Evolutionary conservation across 1,140 invertebrate genomes (phyloP), one percentile per base, ranked within the genome.

Genomic region (Atta colombica): DNA sequence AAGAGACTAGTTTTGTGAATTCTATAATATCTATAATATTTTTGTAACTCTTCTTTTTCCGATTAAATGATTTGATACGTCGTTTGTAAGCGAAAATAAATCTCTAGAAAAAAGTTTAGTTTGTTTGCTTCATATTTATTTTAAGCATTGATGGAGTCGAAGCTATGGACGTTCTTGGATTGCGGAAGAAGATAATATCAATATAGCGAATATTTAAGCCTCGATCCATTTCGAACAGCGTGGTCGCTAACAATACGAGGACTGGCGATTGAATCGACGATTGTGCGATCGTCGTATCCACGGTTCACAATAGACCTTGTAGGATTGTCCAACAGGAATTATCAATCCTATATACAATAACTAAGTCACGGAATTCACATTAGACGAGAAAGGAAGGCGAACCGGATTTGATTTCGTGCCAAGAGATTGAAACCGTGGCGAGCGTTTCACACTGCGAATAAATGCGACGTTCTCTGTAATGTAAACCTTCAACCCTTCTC

Each of bases 361-460:
- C 77, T 31, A 68, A 72, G 18, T 61, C 18, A 72, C 12, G 39
- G 2, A n/a, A 69, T 49, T 66, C 8, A 10, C 39, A 45, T 45
- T 53, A 69, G 66, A 69, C 2, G n/a, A 21, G 16, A 82, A 72
- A 31, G 16, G 49, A 45, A 25, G 21, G 39, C 25, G 18, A 60
- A 74, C 12, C 28, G 3, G 25, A 61, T 84, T 74, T 61, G 69
- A 84, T 84, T 74, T 84, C 55, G 45, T 49, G 68, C 39, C 68
- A 74, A 63, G 55, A 25, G 39, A 84, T 49, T 74, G 69, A 28
- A 49, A 61, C 31, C n/a, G 14, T 71, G 31, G 21, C 39, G 31
- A 74, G n/a, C 39, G 16, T 53, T 61, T 74, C 66, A 16, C 7
- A 45, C 39, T 28, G 35, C 5, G 69, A 84, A 74, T 74, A 74